These are phyloP conservation scores for Oryzias melastigma DNA, from an alignment of 2,113 vertebrate species.

Conservation along the genomic window DNA sequence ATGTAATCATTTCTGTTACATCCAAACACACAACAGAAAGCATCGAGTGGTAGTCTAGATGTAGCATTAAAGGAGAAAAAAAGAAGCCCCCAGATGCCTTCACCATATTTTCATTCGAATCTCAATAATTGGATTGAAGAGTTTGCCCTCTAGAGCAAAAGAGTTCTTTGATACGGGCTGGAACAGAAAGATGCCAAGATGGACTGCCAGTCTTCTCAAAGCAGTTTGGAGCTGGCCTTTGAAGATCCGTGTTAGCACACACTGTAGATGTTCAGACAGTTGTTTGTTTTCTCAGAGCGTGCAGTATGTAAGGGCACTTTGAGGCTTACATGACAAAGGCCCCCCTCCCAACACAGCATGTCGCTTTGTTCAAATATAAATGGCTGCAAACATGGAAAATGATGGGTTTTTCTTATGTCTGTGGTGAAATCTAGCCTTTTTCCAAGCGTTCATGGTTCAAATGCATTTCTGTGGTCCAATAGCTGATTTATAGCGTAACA, in stretches of 20 bases:
- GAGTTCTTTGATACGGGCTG: constrained; percentile 31
- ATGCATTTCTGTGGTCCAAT: background rate
- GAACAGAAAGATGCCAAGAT: constrained; percentile 25
- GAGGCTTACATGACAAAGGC: constrained; percentile 50
- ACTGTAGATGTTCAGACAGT: constrained; percentile 36
- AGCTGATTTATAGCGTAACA: constrained; percentile 1
- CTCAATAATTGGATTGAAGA: constrained; percentile 18
- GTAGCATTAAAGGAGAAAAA: background rate
- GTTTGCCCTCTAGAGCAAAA: constrained; percentile 5
- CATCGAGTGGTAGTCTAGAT: background rate
- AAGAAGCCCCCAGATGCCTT: background rate
- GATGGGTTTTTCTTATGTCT: constrained; percentile 19
- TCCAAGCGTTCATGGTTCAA: constrained; percentile 15
- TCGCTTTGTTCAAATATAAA: constrained; percentile 18
- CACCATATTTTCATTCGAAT: constrained; percentile 6
- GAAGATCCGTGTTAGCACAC: constrained; percentile 38
- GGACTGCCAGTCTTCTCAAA: constrained; percentile 29
- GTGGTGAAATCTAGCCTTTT: constrained; percentile 2
- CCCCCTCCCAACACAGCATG: constrained; percentile 16
- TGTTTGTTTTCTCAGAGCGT: constrained; percentile 32
- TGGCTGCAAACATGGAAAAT: constrained; percentile 31
- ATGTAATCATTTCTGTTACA: background rate
- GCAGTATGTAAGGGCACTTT: constrained; percentile 39
- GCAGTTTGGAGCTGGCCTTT: constrained; percentile 43
- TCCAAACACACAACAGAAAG: constrained; percentile 5